These are phyloP conservation scores for Parazoanthus atlanticus DNA, from an alignment of 92 coral and sea anemone species.

Conservation along the genomic window DNA sequence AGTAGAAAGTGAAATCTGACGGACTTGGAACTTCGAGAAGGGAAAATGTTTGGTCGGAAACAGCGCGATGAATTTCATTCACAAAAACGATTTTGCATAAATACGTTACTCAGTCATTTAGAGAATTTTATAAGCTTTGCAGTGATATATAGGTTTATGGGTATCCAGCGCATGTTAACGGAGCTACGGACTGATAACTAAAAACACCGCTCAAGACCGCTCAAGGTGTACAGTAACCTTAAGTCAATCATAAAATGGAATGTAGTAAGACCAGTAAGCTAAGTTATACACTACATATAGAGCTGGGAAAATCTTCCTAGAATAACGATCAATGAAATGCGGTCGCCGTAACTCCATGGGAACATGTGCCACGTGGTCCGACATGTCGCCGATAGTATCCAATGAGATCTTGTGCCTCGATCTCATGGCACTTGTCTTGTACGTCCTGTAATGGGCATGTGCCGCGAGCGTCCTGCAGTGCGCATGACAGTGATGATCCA, in stretches of 20 bases:
- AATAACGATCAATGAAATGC: slow-evolving; percentile 75
- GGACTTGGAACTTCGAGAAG: no score
- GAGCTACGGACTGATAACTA: no score
- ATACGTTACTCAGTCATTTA: no score
- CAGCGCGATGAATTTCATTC: no score
- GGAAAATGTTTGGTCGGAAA: no score
- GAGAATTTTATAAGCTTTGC: no score
- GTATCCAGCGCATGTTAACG: no score
- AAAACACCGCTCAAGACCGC: no score
- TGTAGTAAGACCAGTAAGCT: slow-evolving; percentile 82
- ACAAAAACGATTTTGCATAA: no score
- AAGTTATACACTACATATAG: slow-evolving; percentile 73
- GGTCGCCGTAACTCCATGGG: slow-evolving; percentile 45
- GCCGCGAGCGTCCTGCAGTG: slow-evolving; percentile 41
- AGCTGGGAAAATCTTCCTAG: slow-evolving; percentile 78
- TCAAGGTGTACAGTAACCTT: no score
- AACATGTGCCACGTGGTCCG: slow-evolving; percentile 8
- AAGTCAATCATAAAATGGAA: slow-evolving; percentile 47
- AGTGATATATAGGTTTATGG: no score
- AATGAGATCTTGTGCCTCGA: slow-evolving; percentile 1
- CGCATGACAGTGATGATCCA: slow-evolving; percentile 59
- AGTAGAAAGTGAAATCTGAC: no score
- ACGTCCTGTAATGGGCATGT: slow-evolving; percentile 24
- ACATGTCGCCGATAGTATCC: slow-evolving; percentile 42
- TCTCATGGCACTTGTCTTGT: background rate